Percentiles rank a stretch among this genome's conserved stretches.
phyloP scores from a whole-genome alignment of 2,113 vertebrate genomes.

The Epinephelus fuscoguttatus region DNA sequence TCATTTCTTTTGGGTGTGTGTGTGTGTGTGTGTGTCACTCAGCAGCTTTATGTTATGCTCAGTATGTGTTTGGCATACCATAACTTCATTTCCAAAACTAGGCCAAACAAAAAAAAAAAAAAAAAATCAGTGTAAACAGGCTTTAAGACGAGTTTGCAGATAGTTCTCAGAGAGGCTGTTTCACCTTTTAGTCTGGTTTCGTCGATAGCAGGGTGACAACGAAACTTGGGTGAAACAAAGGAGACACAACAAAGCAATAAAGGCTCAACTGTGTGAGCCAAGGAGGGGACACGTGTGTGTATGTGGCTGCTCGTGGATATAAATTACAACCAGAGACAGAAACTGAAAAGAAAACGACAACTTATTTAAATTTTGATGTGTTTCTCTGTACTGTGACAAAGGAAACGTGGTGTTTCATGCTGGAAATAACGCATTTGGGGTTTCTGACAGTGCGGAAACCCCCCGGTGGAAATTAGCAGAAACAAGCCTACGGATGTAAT shows the following conservation, averaged over 20 bases:
- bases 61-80: not conserved
- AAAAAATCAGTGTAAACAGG: not conserved
- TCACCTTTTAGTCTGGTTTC: not conserved
- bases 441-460: constrained; percentile 66
- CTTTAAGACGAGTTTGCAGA: not conserved
- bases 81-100: not conserved
- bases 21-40: not conserved
- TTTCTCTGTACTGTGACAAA: not conserved
- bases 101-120: too few relatives aligned
- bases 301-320: not conserved
- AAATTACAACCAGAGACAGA: not conserved
- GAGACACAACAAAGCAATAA: constrained; percentile 17
- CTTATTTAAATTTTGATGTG: not conserved
- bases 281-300: constrained; percentile 25
- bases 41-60: not conserved
- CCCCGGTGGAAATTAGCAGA: constrained; percentile 56
- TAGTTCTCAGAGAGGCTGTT: not conserved
- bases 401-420: constrained; percentile 32
- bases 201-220: not conserved
- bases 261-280: not conserved
- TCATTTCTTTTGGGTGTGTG: not conserved
- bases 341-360: not conserved
- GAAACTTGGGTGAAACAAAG: constrained; percentile 37
- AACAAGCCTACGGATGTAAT: not conserved
- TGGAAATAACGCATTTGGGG: constrained; percentile 53